These are phyloP conservation scores for Lepisosteus osseus DNA, from an alignment of 2,113 vertebrate species.

Conservation along the genomic window DNA sequence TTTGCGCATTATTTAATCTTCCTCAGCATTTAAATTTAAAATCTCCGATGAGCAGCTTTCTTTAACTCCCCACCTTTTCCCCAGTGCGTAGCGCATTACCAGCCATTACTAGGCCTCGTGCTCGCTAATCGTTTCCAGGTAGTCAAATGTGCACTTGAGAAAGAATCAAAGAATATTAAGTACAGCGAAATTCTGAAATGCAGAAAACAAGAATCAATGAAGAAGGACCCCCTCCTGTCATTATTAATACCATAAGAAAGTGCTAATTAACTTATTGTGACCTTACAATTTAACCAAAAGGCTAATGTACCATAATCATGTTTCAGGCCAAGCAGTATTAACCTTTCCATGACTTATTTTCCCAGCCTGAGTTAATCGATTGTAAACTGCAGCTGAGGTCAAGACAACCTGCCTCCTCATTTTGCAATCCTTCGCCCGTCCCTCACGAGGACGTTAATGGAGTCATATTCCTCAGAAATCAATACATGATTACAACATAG, in stretches of 20 bases:
- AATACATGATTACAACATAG: slow-evolving; percentile 94
- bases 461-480: slow-evolving; percentile 86
- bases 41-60: neutral
- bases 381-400: slow-evolving; percentile 88
- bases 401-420: slow-evolving; percentile 80
- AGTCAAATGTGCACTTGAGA: slow-evolving; percentile 41
- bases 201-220: slow-evolving; percentile 69
- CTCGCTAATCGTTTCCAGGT: slow-evolving; percentile 51
- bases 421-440: slow-evolving; percentile 76
- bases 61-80: neutral
- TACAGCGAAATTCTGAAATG: slow-evolving; percentile 50
- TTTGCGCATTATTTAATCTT: slow-evolving; percentile 49
- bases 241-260: slow-evolving; percentile 70
- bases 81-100: slow-evolving; percentile 31
- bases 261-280: slow-evolving; percentile 77
- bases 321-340: slow-evolving; percentile 75
- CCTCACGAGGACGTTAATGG: slow-evolving; percentile 89
- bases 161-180: slow-evolving; percentile 32
- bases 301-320: slow-evolving; percentile 82
- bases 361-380: slow-evolving; percentile 87
- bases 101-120: slow-evolving; percentile 14
- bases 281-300: slow-evolving; percentile 79
- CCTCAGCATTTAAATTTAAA: slow-evolving; percentile 37
- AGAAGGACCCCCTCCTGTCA: slow-evolving; percentile 63
- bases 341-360: slow-evolving; percentile 82